Conservation (phyloP, 2,113 vertebrate genomes). For the Hypomesus transpacificus region DNA sequence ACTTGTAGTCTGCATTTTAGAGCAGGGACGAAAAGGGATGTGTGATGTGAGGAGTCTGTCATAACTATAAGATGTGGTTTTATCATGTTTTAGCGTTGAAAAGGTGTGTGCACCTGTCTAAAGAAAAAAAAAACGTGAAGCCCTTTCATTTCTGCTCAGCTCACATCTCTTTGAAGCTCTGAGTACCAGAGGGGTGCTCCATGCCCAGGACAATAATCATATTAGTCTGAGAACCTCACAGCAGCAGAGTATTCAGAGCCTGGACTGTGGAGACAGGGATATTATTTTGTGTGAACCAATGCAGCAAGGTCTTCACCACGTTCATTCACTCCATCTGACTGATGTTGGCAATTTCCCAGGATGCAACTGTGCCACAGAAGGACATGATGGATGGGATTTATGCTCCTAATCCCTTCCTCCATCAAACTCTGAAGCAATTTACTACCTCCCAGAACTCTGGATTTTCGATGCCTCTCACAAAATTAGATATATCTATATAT, state of each 20-base stretch:
- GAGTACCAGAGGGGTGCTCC: conserved; percentile 41
- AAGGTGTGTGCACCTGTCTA: not conserved
- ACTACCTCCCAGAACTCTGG: conserved; percentile 45
- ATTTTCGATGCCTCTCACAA: conserved; percentile 33
- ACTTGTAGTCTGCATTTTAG: not conserved
- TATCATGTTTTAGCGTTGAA: not conserved
- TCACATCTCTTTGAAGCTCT: conserved; percentile 68
- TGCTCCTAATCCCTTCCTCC: conserved; percentile 56
- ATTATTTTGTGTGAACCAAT: conserved; percentile 62
- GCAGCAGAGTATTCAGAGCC: conserved; percentile 55
- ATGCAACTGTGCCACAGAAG: conserved; percentile 54
- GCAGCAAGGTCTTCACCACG: conserved; percentile 40
- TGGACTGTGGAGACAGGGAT: conserved; percentile 48
- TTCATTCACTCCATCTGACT: conserved; percentile 60
- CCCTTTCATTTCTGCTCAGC: conserved; percentile 40
- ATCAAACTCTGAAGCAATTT: conserved; percentile 56
- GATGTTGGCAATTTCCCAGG: conserved; percentile 70
- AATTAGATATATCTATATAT: conserved; percentile 13
- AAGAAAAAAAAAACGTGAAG: conserved; percentile 8
- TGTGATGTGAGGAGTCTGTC: too few relatives aligned
- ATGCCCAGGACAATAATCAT: conserved; percentile 68
- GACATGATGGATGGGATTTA: conserved; percentile 69
- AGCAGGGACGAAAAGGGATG: not conserved
- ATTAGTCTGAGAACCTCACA: conserved; percentile 68
- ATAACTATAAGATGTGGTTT: too few relatives aligned